Conservation (phyloP, 2,797 vertebrate species). For the Microctenopoma stevenorrisi region DNA sequence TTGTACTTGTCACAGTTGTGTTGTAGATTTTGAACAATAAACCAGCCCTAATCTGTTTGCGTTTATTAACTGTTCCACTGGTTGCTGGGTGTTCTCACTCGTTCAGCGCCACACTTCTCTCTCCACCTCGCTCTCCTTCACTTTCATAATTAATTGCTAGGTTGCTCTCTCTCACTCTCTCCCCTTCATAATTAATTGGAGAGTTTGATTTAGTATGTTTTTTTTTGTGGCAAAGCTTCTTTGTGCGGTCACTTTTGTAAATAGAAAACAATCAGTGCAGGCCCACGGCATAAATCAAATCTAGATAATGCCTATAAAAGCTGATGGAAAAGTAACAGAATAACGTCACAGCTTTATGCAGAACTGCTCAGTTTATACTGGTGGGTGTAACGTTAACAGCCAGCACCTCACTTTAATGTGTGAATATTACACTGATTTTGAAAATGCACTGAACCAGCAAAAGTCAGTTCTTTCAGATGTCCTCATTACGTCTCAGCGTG, state of each 20-base stretch:
- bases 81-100: conserved; percentile 26
- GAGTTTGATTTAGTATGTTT: conserved; percentile 56
- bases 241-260: conserved; percentile 65
- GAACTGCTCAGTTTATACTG: neutral
- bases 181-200: conserved; percentile 64
- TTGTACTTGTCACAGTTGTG: neutral
- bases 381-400: neutral
- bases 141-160: conserved; percentile 45
- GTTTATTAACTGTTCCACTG: conserved; percentile 7
- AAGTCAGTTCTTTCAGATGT: too few relatives aligned
- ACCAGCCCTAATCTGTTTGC: neutral
- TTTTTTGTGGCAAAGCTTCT: conserved; percentile 60
- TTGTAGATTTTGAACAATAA: conserved; percentile 8
- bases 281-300: conserved; percentile 58
- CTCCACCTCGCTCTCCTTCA: conserved; percentile 14
- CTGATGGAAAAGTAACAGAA: conserved; percentile 16
- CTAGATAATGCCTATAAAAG: conserved; percentile 56
- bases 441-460: neutral
- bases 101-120: conserved; percentile 13
- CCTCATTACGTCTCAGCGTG: too few relatives aligned
- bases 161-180: conserved; percentile 10
- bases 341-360: conserved; percentile 9
- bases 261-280: conserved; percentile 63
- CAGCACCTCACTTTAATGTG: neutral
- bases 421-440: neutral